These are phyloP conservation scores for Acanthopagrus latus DNA, from an alignment of 2,797 vertebrate species.

Conservation along the genomic window DNA sequence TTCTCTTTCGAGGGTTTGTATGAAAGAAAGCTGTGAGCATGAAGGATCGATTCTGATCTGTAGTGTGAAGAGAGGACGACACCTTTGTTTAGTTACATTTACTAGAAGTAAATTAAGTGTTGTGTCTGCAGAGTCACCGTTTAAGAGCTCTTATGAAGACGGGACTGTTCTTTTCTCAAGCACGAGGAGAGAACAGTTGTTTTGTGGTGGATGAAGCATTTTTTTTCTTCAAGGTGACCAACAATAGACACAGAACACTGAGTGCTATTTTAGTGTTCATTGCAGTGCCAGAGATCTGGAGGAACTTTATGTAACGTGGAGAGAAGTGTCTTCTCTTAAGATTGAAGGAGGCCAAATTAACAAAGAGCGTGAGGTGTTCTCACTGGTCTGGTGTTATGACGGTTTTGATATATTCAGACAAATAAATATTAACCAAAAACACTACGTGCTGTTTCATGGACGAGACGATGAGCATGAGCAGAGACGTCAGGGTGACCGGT, in stretches of 20 bases:
- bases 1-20: background rate
- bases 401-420: background rate
- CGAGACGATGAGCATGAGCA: too few species aligned
- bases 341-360: background rate
- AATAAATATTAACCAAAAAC: background rate
- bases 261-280: too few species aligned
- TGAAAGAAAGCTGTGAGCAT: slow-evolving; percentile 14
- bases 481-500: too few species aligned
- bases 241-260: background rate
- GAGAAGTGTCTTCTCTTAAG: background rate
- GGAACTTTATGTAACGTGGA: background rate
- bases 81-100: background rate
- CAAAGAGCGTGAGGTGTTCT: too few species aligned
- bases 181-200: background rate
- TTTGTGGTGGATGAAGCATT: background rate
- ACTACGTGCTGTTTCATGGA: too few species aligned
- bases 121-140: background rate
- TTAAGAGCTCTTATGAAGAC: background rate
- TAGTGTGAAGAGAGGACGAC: background rate
- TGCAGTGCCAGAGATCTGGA: background rate
- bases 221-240: background rate
- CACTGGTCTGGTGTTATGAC: background rate
- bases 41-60: background rate
- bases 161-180: background rate
- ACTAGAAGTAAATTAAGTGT: background rate